Evolutionary conservation across 2,113 vertebrate genomes (phyloP).

Genomic region (Marcusenius ussheri): DNA sequence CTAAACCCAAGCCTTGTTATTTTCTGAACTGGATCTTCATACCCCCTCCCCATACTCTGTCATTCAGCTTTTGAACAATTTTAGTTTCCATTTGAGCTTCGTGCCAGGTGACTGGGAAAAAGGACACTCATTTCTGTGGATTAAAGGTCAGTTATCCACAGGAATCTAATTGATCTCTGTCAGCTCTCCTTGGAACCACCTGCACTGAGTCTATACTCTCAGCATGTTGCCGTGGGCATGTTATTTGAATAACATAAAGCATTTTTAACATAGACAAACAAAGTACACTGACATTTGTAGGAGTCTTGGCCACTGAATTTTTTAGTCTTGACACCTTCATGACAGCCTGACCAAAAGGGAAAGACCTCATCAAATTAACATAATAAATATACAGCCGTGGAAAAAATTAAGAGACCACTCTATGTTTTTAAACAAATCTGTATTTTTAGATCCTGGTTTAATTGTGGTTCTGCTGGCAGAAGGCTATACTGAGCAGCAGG

Average conservation of each 20-base stretch:
- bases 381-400: not conserved
- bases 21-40: not conserved
- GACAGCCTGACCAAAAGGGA: not conserved
- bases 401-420: too few relatives aligned
- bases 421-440: too few relatives aligned
- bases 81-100: not conserved
- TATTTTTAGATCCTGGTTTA: too few relatives aligned
- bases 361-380: not conserved
- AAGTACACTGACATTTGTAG: not conserved
- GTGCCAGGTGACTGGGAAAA: not conserved
- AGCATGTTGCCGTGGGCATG: slow-evolving; percentile 1
- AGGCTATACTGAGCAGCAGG: too few relatives aligned
- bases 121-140: not conserved
- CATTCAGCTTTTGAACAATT: not conserved
- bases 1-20: not conserved
- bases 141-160: slow-evolving; percentile 5
- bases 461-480: too few relatives aligned
- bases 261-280: not conserved
- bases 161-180: slow-evolving; percentile 11
- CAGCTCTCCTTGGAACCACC: slow-evolving; percentile 6
- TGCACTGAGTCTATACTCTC: not conserved
- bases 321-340: not conserved
- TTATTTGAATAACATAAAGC: not conserved
- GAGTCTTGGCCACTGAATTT: not conserved
- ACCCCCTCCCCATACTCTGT: not conserved